Percentiles rank a stretch among this genome's conserved stretches.
Conservation (phyloP, 2,888 invertebrate species). For the Opisthograptis luteolata region DNA sequence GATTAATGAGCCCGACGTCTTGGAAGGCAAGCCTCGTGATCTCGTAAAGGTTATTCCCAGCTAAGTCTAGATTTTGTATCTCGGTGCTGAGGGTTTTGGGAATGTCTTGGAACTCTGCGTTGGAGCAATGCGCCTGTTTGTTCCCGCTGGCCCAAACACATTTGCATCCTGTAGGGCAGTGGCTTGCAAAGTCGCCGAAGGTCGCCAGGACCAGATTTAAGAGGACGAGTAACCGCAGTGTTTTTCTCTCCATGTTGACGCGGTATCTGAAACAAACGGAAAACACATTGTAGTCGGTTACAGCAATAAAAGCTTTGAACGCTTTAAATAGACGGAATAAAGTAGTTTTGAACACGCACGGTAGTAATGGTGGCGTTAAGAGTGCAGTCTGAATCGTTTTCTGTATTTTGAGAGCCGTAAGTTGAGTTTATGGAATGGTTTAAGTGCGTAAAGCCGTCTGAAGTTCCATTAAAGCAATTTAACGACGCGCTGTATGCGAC, state of each 20-base stretch:
- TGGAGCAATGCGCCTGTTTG: slow-evolving; percentile 92
- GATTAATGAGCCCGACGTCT: slow-evolving; percentile 88
- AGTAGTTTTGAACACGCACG: slow-evolving; percentile 49
- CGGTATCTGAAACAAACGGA: slow-evolving; percentile 68
- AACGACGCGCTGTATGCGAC: slow-evolving; percentile 33
- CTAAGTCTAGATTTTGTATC: slow-evolving; percentile 89
- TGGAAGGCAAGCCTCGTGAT: slow-evolving; percentile 88
- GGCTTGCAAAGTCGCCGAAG: slow-evolving; percentile 81
- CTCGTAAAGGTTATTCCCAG: slow-evolving; percentile 87
- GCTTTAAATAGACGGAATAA: slow-evolving; percentile 48
- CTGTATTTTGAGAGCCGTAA: slow-evolving; percentile 58
- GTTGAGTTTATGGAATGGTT: slow-evolving; percentile 44
- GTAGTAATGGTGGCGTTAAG: slow-evolving; percentile 54
- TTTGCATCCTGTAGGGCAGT: slow-evolving; percentile 88
- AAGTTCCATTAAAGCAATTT: slow-evolving; percentile 38
- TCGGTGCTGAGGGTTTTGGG: slow-evolving; percentile 90
- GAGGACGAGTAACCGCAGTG: slow-evolving; percentile 53
- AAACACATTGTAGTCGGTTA: slow-evolving; percentile 32
- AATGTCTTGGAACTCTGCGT: slow-evolving; percentile 86
- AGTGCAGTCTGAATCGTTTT: slow-evolving; percentile 49
- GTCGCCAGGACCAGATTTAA: slow-evolving; percentile 56
- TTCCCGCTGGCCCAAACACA: slow-evolving; percentile 95
- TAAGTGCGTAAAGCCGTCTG: slow-evolving; percentile 42
- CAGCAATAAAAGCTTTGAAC: slow-evolving; percentile 31
- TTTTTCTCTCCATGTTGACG: slow-evolving; percentile 61